Conservation (phyloP, 1,140 invertebrate species). For the Riptortus pedestris region DNA sequence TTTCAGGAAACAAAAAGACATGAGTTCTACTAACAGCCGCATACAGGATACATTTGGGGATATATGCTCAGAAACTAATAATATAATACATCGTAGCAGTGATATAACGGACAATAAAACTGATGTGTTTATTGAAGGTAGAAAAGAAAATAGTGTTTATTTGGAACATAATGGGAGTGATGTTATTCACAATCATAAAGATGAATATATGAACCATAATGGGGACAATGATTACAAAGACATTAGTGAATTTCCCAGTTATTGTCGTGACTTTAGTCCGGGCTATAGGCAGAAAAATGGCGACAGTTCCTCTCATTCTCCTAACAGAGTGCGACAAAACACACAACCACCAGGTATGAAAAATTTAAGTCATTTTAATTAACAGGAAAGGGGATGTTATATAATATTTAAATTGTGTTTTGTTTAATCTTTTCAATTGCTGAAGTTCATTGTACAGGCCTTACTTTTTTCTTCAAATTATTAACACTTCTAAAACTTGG, state of each 20-base stretch:
- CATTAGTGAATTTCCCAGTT: constrained; percentile 11
- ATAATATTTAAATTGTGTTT: too few species aligned
- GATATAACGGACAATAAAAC: constrained; percentile 5
- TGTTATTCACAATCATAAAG: not conserved
- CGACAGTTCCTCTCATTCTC: constrained; percentile 8
- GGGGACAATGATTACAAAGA: constrained; percentile 6
- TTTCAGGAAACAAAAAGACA: constrained; percentile 5
- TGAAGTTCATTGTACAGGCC: too few species aligned
- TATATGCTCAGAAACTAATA: constrained; percentile 10
- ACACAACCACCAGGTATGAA: constrained; percentile 3
- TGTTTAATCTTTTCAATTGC: too few species aligned
- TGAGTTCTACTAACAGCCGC: not conserved
- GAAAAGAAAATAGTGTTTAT: constrained; percentile 17
- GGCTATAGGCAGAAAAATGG: constrained; percentile 6
- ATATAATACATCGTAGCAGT: not conserved
- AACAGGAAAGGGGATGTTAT: too few species aligned
- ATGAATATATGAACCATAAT: constrained; percentile 3
- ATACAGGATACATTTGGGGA: constrained; percentile 6
- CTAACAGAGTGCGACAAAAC: not conserved
- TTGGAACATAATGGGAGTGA: constrained; percentile 17
- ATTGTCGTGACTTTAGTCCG: constrained; percentile 5
- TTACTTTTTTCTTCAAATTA: too few species aligned
- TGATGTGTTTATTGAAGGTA: constrained; percentile 10
- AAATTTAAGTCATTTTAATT: too few species aligned
- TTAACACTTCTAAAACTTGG: too few species aligned